A percentile compares a stretch with the other conserved stretches of the same genome.
These are phyloP conservation scores for Protodeltote pygarga DNA, from an alignment of 2,888 invertebrate species.

Conservation along the genomic window DNA sequence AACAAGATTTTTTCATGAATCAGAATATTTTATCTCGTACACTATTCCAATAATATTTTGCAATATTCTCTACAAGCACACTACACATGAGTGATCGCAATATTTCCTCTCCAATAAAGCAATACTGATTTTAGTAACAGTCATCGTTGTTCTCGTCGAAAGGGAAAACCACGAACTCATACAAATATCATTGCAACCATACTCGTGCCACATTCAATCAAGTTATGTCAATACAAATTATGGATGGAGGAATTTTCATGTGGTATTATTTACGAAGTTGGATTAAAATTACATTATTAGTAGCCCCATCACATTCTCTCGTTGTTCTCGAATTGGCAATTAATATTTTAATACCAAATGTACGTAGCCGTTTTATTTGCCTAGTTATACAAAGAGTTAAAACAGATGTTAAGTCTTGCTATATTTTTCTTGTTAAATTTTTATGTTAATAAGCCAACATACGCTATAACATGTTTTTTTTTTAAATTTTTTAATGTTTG, in stretches of 20 bases:
- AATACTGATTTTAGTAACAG: constrained; percentile 31
- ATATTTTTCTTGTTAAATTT: too few species aligned
- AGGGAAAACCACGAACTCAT: constrained; percentile 50
- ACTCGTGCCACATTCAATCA: constrained; percentile 43
- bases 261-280: constrained; percentile 29
- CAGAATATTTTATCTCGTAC: too few species aligned
- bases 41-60: too few species aligned
- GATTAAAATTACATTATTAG: constrained; percentile 46
- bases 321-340: constrained; percentile 21
- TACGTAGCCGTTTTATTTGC: constrained; percentile 8
- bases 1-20: too few species aligned
- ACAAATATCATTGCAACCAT: constrained; percentile 50
- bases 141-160: constrained; percentile 30
- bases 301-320: not conserved
- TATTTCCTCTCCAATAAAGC: constrained; percentile 25
- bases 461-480: too few species aligned
- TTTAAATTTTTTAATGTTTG: too few species aligned
- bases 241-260: constrained; percentile 47
- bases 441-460: too few species aligned
- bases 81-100: constrained; percentile 23
- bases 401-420: not conserved
- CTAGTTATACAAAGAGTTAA: not conserved
- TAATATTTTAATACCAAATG: constrained; percentile 22
- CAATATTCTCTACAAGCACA: constrained; percentile 14
- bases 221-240: constrained; percentile 52